A percentile compares a stretch with the other conserved stretches of the same genome.
Conservation (phyloP, 2,113 vertebrate species). For the Prinia subflava region DNA sequence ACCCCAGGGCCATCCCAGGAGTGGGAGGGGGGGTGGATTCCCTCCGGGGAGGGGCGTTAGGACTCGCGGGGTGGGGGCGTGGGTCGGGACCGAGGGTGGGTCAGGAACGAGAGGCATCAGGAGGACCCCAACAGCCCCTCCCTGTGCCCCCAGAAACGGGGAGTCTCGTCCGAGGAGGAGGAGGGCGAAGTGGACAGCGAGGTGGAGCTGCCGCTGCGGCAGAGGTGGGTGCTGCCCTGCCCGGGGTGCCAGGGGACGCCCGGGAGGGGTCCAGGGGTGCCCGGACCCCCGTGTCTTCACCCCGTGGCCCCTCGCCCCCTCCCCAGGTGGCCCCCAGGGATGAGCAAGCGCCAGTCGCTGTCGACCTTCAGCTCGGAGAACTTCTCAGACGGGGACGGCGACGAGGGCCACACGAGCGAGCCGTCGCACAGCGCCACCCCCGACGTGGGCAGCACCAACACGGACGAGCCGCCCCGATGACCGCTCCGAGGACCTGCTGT, state of each 20-base stretch:
- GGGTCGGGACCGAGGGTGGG: not conserved
- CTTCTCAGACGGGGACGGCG: constrained; percentile 7
- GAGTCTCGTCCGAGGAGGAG: not conserved
- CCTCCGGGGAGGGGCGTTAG: not conserved
- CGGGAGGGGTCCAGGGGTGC: not conserved
- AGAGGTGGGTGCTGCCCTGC: not conserved
- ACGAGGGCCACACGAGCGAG: constrained; percentile 25
- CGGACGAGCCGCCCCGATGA: not conserved
- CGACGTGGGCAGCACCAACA: constrained; percentile 45
- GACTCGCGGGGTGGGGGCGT: not conserved
- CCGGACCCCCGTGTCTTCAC: not conserved
- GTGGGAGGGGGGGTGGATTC: not conserved
- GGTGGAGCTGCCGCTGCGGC: constrained; percentile 16
- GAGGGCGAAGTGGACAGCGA: not conserved
- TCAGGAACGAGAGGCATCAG: not conserved
- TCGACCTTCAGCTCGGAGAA: constrained; percentile 26
- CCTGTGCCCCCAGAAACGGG: not conserved
- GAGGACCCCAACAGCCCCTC: not conserved
- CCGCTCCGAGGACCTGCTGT: constrained; percentile 4
- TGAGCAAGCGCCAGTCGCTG: constrained; percentile 24
- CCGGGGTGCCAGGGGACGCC: not conserved
- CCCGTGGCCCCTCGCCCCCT: not conserved
- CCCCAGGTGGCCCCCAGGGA: not conserved
- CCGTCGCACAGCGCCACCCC: not conserved
- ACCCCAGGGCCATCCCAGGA: not conserved